These are phyloP conservation scores for Tolmerus cingulatus DNA, from an alignment of 2,888 invertebrate genomes.

Conservation along the genomic window DNA sequence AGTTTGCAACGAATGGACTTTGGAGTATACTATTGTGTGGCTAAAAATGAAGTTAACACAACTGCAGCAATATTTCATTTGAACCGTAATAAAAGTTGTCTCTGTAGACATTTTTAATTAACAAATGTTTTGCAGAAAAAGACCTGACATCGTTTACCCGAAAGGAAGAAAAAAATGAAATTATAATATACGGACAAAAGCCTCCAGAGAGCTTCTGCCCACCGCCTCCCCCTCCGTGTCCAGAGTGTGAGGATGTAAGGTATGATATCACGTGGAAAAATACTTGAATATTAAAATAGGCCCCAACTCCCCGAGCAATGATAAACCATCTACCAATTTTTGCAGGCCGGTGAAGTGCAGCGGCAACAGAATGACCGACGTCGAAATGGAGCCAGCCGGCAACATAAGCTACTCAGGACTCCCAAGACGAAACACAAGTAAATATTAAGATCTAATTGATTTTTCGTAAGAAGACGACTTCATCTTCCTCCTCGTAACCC, in stretches of 20 bases:
- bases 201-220: conserved; percentile 73
- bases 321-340: not conserved
- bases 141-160: conserved; percentile 67
- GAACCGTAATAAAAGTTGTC: conserved; percentile 66
- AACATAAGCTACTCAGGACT: conserved; percentile 68
- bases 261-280: not conserved
- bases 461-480: not conserved
- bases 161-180: conserved; percentile 61
- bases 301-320: not conserved
- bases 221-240: conserved; percentile 68
- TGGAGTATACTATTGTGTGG: conserved; percentile 82
- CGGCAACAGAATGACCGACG: conserved; percentile 68
- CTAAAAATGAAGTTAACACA: conserved; percentile 82
- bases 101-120: not conserved
- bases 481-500: not conserved
- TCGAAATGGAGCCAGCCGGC: conserved; percentile 68
- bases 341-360: conserved; percentile 67
- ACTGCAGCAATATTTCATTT: conserved; percentile 78
- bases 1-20: conserved; percentile 74
- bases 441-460: conserved; percentile 48
- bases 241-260: conserved; percentile 56
- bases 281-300: not conserved
- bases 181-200: conserved; percentile 67
- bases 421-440: conserved; percentile 62
- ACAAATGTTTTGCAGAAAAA: conserved; percentile 54